Evolutionary conservation across 1,140 invertebrate species (phyloP), one percentile per base, ranked within the genome.

Genomic region (Brachionus calyciflorus): DNA sequence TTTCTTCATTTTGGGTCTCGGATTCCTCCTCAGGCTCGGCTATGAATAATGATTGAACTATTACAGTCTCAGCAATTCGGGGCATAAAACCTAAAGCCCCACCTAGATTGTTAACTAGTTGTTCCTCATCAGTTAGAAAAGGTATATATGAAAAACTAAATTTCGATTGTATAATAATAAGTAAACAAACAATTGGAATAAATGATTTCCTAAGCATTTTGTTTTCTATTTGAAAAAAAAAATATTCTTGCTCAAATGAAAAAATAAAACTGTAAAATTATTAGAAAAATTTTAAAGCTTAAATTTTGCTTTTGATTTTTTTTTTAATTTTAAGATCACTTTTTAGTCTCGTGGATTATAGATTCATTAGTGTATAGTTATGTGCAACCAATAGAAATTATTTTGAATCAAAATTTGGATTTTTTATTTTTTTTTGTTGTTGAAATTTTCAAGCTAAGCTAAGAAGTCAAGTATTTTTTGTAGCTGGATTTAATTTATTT

Each of bases 161-260:
- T 37, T 60, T 60, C 2, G 55, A n/a, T 60, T 60, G 55, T 37
- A 60, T 33, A 37, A 60, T n/a, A n/a, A n/a, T 33, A 33, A 60
- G 28, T 10, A 60, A 33, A 60, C 30, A 60, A 17, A 60, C 9
- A 19, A 60, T 60, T 60, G 55, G 55, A 60, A 60, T 60, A 1
- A 60, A 60, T 40, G 55, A 33, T 60, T 60, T 60, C 10, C 2
- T 33, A 33, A 60, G 17, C 55, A 60, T 60, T 60, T 37, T 60
- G 17, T 33, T 37, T 37, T 37, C 4, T 37, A 9, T 37, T 3
- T 37, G 33, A 5, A n/a, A n/a, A n/a, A n/a, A n/a, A n/a, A n/a
- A n/a, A n/a, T n/a, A n/a, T n/a, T n/a, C n/a, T n/a, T n/a, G n/a
- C n/a, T n/a, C n/a, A n/a, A n/a, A n/a, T n/a, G n/a, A n/a, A n/a